Base-by-base conservation (phyloP, 2,888 invertebrate species). In the Drosophila mulleri region DNA sequence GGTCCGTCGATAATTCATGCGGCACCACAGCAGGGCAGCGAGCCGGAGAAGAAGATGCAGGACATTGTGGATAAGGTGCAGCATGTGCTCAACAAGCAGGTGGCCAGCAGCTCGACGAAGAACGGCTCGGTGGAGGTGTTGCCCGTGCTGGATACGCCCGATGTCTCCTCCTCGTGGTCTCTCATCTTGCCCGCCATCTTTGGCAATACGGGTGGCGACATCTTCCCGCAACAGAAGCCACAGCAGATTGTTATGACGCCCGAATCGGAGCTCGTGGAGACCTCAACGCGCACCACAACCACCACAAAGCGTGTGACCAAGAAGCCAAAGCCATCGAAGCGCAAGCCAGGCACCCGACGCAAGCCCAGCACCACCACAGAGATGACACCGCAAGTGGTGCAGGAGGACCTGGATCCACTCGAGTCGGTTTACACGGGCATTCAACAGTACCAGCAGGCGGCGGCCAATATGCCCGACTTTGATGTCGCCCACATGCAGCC, bases 21-120 rank as follows among this genome's bases (percentile, higher is more conserved):
- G 11, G 80, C 92, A 3, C 90, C 91, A 1, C 64, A 88, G 20
- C 72, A 94, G 72, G 84, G 94, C 72, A 94, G 94, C 72, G 94
- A 94, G 53, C 95, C 95, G 0, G 95, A 95, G 75, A 95, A 94
- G 71, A 95, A 95, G 92, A 96, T 97, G 0, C 95, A 96, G 87
- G 97, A 95, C 76, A 96, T 97, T 9, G 96, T 97, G 0, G 95
- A 95, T 42, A 97, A 96, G 84, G 97, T 97, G 1, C 97, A 97
- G 91, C 96, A 95, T 91, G 97, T 97, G 16, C 93, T 97, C 0
- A 96, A 96, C 92, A 95, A 96, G 60, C 97, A 97, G 93, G 92
- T 92, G 53, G 95, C 95, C 74, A 92, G 94, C 90, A 94, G 92
- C 91, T 92, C 94, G 88, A 94, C 92, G 90, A 95, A 93, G 93